Base-by-base conservation (phyloP, 2,888 invertebrate species). In the Rhagophthalmus giganteus region DNA sequence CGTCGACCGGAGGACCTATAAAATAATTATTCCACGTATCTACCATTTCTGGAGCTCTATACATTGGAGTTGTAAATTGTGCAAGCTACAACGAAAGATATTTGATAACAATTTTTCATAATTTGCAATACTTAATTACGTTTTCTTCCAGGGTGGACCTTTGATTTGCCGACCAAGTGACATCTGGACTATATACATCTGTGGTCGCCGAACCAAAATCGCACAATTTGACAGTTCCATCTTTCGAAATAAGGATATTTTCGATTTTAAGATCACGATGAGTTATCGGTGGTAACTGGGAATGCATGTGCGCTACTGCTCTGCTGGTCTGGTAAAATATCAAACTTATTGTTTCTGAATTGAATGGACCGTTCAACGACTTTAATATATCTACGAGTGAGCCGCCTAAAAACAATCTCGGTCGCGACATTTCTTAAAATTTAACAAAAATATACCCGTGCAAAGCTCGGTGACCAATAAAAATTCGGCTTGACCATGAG, bases 231-330 rank as follows among this genome's bases (percentile, higher is more conserved):
- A 98, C 84, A 66, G 79, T 79, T 68, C 93, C 93, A 76, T 92
- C 88, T 65, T 80, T 81, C 55, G 91, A 88, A 63, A 98, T 82
- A 55, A 99, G 78, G 68, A 98, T 85, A 77, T 98, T 98, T 80
- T 98, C 98, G 59, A 92, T 81, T 80, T 98, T 98, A 66, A 98
- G 85, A 80, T 98, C 98, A 66, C 97, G 81, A 76, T 98, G 98
- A 33, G 90, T 87, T 53, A 98, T 88, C n/a, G 95, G 88, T 27
- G 94, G 92, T 32, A 81, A 81, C 74, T 93, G 93, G 27, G 81
- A 82, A 71, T 98, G 98, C 89, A 99, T 89, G 71, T 95, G 94
- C 60, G 93, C 87, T 7, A 98, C 90, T 25, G 96, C 93, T 59
- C 83, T 82, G 64, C 91, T 88, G 11, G 90, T 87, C 76, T 97